Evolutionary conservation across 2,113 vertebrate species (phyloP).

Genomic region (Rhinogobius similis): DNA sequence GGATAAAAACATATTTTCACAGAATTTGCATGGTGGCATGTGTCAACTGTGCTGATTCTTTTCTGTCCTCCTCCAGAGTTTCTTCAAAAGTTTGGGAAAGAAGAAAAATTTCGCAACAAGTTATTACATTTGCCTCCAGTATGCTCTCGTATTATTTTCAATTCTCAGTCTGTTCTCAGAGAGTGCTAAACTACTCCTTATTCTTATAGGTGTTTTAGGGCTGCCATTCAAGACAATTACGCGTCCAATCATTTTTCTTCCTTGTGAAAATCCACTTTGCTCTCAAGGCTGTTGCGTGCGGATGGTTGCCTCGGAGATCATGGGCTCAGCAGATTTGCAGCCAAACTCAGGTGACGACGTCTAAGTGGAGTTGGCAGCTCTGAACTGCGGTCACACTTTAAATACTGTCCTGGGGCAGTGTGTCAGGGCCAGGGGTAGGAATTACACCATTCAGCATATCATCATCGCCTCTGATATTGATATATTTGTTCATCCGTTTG

Average conservation of each 20-base stretch:
- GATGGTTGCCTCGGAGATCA: conserved; percentile 29
- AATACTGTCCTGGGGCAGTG: conserved; percentile 43
- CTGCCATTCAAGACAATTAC: conserved; percentile 15
- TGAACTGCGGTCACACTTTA: conserved; percentile 18
- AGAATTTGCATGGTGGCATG: conserved; percentile 11
- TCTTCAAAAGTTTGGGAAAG: conserved; percentile 19
- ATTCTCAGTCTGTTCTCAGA: no score
- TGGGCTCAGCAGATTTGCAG: conserved; percentile 50
- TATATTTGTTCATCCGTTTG: neutral
- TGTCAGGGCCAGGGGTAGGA: conserved; percentile 39
- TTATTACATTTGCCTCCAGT: conserved; percentile 51
- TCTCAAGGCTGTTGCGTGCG: neutral
- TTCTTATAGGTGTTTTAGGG: neutral
- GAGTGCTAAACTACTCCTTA: no score
- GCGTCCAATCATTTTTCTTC: neutral
- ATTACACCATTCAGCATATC: neutral
- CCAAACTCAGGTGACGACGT: conserved; percentile 37
- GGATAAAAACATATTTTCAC: conserved; percentile 19
- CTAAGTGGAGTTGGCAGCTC: conserved; percentile 53
- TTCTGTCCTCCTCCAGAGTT: conserved; percentile 1
- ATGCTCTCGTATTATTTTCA: conserved; percentile 6
- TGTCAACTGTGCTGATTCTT: conserved; percentile 1
- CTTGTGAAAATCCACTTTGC: conserved; percentile 10
- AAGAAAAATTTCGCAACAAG: conserved; percentile 28
- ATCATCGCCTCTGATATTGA: neutral